Evolutionary conservation across 1,140 invertebrate species (phyloP).

Genomic region (Maniola jurtina): DNA sequence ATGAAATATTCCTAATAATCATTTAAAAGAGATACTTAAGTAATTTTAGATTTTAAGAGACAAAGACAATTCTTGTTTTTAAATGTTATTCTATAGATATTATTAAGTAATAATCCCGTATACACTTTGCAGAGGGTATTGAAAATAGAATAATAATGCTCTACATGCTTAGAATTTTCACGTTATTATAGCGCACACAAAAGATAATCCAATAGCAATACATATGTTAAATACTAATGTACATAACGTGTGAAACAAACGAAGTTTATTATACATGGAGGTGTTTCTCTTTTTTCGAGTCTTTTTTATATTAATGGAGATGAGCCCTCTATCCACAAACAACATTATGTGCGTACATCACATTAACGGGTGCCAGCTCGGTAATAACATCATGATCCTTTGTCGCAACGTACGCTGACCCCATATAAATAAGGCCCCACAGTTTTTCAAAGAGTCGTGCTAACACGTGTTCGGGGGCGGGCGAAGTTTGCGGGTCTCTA

Average conservation of each 20-base stretch:
- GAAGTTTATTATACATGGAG: neutral
- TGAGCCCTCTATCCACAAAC: conserved; percentile 50
- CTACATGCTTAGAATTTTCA: conserved; percentile 10
- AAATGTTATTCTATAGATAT: too few species aligned
- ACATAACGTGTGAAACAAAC: neutral
- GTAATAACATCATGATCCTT: conserved; percentile 73
- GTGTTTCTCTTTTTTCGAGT: conserved; percentile 18
- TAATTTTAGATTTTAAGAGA: too few species aligned
- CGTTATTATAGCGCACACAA: conserved; percentile 1
- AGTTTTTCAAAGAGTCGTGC: conserved; percentile 73
- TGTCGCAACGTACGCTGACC: conserved; percentile 66
- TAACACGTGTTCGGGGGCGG: conserved; percentile 68
- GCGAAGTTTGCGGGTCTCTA: conserved; percentile 54
- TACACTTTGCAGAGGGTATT: neutral
- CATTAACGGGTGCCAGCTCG: conserved; percentile 58
- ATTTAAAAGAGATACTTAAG: too few species aligned
- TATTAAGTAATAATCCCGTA: too few species aligned
- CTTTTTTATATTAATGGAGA: conserved; percentile 35
- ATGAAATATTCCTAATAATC: too few species aligned
- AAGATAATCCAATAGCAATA: conserved; percentile 5
- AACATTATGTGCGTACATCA: conserved; percentile 64
- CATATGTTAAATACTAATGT: neutral
- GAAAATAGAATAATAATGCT: neutral
- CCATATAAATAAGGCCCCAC: conserved; percentile 74
- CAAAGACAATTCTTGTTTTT: too few species aligned